Percentiles rank a stretch among this genome's conserved stretches.
phyloP scores from a whole-genome alignment of 2,797 vertebrate genomes.

The Moxostoma hubbsi region DNA sequence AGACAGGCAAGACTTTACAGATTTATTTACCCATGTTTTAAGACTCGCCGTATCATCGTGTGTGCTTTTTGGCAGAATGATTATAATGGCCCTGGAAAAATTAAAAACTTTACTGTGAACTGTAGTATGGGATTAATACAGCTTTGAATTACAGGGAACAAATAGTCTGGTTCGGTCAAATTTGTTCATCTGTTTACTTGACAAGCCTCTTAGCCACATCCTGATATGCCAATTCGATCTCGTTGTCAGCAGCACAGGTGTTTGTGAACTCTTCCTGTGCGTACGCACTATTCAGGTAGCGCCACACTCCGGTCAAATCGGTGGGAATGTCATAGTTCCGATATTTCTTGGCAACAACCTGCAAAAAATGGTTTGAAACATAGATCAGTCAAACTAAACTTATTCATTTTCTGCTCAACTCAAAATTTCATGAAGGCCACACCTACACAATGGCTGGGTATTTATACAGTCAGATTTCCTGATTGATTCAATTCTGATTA shows the following conservation, averaged over 20 bases:
- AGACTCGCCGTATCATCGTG: no score
- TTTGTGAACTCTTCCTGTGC: slow-evolving; percentile 92
- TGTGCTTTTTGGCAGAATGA: background rate
- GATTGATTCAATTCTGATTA: no score
- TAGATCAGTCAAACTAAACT: background rate
- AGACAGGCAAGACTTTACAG: background rate
- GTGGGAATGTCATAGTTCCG: slow-evolving; percentile 90
- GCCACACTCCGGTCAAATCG: slow-evolving; percentile 89
- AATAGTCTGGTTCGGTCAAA: background rate
- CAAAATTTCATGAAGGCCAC: no score
- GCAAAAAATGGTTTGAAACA: slow-evolving; percentile 30
- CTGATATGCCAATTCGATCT: slow-evolving; percentile 92
- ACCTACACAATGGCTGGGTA: no score
- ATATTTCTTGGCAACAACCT: slow-evolving; percentile 96
- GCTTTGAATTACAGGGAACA: slow-evolving; percentile 17
- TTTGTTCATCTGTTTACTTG: slow-evolving; percentile 72
- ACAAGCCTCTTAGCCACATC: slow-evolving; percentile 90
- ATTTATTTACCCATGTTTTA: no score
- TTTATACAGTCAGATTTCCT: no score
- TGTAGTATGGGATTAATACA: background rate
- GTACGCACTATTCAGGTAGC: slow-evolving; percentile 91
- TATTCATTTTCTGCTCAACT: no score
- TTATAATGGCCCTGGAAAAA: slow-evolving; percentile 7
- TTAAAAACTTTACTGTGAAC: background rate
- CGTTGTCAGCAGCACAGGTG: slow-evolving; percentile 90